Conservation (phyloP, 2,888 invertebrate species). For the Limnephilus marmoratus region DNA sequence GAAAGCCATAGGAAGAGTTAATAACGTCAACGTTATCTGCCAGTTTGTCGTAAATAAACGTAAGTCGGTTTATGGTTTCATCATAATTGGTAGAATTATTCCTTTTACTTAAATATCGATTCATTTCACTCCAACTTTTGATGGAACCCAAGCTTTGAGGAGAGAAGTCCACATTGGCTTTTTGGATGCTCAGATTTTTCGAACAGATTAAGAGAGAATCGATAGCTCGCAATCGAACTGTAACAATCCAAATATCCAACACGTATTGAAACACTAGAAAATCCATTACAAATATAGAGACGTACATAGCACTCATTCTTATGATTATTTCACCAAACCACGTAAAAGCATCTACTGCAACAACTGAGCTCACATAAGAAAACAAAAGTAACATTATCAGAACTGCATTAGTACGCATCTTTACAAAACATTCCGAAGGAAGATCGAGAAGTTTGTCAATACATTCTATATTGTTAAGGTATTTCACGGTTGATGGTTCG, state of each 20-base stretch:
- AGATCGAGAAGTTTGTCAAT: neutral
- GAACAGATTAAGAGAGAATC: neutral
- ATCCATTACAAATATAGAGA: neutral
- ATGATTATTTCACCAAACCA: neutral
- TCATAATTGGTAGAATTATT: neutral
- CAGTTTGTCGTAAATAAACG: neutral
- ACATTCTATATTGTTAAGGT: neutral
- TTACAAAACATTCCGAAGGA: neutral
- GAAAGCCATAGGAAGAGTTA: slow-evolving; percentile 14
- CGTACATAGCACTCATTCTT: neutral
- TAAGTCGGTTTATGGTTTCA: neutral
- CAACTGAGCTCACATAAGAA: neutral
- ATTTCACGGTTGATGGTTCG: neutral
- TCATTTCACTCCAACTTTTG: neutral
- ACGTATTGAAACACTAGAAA: slow-evolving; percentile 21
- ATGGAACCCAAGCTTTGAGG: neutral
- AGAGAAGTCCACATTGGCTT: neutral
- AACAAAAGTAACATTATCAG: neutral
- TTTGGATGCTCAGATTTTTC: neutral
- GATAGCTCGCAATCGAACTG: neutral
- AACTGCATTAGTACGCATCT: neutral
- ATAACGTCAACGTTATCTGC: slow-evolving; percentile 17
- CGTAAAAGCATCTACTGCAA: neutral
- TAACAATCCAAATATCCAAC: slow-evolving; percentile 16
- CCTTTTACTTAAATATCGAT: neutral